Evolutionary conservation across 2,797 vertebrate genomes (phyloP), one percentile per base, ranked within the genome.

Genomic region (Scolopax bukidnonensis): DNA sequence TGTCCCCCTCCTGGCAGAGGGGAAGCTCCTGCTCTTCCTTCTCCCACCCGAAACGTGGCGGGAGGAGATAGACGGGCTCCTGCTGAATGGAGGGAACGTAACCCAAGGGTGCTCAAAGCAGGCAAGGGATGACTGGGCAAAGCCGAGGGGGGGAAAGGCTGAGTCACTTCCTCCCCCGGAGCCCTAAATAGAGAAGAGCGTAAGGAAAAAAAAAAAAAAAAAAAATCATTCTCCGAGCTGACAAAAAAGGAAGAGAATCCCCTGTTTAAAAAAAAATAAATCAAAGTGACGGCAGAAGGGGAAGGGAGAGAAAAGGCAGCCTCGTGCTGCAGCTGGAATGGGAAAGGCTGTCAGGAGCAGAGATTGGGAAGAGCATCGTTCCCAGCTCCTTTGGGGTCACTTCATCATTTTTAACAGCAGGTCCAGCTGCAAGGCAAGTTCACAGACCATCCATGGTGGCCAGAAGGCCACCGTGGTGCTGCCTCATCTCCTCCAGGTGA

Each of bases 161-260:
- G 95, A 96, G 56, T 97, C 93, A 96, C 78, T 92, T 89, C 95
- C 95, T 89, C 92, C 90, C 81, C 92, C 94, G 80, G 36, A 92
- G 67, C 86, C 77, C 40, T 69, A 92, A 96, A 96, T 38, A 93
- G 88, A 84, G 81, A 67, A 53, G 5, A 85, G 61, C 5, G 14
- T 88, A 95, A 93, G 68, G 71, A 84, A 87, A 36, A 36, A 36
- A 36, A 36, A 36, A 36, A 36, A 36, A 36, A 36, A 36, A 36
- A 36, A 36, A 36, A 92, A 84, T 32, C 81, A 41, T 81, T 68
- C 91, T 67, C 47, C 0, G 0, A 78, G 82, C 28, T 69, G 70
- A 96, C 77, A 93, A 84, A 93, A 96, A 95, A 94, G 84, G 86
- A 95, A 92, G 84, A 96, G 94, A 94, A 90, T 87, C 47, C 90